phyloP scores from a whole-genome alignment of 1,140 invertebrate genomes.

The Gryon sp. region DNA sequence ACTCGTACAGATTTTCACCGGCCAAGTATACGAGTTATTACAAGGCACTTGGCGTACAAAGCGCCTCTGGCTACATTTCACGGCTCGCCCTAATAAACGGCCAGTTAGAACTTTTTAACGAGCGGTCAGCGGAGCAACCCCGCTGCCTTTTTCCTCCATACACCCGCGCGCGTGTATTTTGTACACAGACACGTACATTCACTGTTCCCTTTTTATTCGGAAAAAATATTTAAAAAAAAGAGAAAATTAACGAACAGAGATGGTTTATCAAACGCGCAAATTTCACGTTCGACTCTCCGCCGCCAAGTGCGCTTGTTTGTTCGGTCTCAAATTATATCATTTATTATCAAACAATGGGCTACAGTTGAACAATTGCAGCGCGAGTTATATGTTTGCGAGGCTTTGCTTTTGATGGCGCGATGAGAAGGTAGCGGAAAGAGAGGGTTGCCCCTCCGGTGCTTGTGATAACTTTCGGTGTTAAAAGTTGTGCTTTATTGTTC shows the following conservation, averaged over 20 bases:
- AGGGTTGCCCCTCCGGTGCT: no score
- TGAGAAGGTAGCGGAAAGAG: no score
- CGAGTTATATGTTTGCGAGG: conserved; percentile 22
- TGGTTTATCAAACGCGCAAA: conserved; percentile 54
- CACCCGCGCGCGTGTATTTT: conserved; percentile 52
- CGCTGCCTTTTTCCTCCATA: conserved; percentile 51
- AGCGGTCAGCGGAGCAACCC: conserved; percentile 68
- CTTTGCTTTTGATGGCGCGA: conserved; percentile 6
- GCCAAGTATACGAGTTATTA: conserved; percentile 62
- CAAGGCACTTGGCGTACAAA: conserved; percentile 60
- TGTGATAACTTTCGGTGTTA: conserved; percentile 26
- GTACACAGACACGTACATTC: conserved; percentile 32
- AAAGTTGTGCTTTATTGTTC: conserved; percentile 33
- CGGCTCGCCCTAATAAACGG: conserved; percentile 64
- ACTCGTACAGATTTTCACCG: conserved; percentile 37
- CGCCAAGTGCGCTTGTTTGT: not conserved
- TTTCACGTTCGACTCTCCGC: conserved; percentile 23
- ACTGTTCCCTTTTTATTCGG: conserved; percentile 62
- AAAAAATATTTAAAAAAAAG: no score
- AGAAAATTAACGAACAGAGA: conserved; percentile 52
- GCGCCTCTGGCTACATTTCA: conserved; percentile 66
- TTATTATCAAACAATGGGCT: conserved; percentile 57
- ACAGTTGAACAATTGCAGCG: conserved; percentile 50
- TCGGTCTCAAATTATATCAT: conserved; percentile 38
- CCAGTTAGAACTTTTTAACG: conserved; percentile 70